Percentiles rank a stretch among this genome's conserved stretches.
Conservation (phyloP, 2,797 vertebrate species). For the Cynopterus sphinx region DNA sequence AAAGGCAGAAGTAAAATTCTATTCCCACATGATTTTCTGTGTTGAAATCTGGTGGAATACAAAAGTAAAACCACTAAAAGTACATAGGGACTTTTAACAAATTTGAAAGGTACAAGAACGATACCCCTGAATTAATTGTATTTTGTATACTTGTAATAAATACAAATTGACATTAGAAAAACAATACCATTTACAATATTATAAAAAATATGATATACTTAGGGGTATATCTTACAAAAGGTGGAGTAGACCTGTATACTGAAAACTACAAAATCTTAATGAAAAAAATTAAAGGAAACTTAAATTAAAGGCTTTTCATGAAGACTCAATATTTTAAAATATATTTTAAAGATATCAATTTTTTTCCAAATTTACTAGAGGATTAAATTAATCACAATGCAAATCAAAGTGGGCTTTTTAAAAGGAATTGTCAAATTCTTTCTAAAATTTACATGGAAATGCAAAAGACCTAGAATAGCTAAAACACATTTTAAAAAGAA, state of each 20-base stretch:
- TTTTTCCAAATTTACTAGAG: neutral
- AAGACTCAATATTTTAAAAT: neutral
- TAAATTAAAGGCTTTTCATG: constrained; percentile 4
- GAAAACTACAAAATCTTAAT: neutral
- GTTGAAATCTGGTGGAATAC: neutral
- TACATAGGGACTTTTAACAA: neutral
- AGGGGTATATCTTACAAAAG: neutral
- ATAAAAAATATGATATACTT: neutral
- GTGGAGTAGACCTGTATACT: neutral
- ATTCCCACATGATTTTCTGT: neutral
- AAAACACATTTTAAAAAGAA: neutral
- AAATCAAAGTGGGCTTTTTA: neutral
- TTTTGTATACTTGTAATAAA: neutral
- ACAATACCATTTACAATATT: neutral
- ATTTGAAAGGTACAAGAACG: neutral
- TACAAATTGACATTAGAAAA: neutral
- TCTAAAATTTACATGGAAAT: neutral
- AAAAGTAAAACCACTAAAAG: neutral
- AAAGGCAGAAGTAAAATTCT: constrained; percentile 11
- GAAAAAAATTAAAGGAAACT: neutral
- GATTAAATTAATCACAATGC: neutral
- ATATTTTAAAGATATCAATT: neutral
- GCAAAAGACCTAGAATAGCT: neutral
- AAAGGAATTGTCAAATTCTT: neutral
- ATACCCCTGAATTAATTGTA: neutral